Base-by-base conservation (phyloP, 2,113 vertebrate species). In the Benitochromis conjunctus region DNA sequence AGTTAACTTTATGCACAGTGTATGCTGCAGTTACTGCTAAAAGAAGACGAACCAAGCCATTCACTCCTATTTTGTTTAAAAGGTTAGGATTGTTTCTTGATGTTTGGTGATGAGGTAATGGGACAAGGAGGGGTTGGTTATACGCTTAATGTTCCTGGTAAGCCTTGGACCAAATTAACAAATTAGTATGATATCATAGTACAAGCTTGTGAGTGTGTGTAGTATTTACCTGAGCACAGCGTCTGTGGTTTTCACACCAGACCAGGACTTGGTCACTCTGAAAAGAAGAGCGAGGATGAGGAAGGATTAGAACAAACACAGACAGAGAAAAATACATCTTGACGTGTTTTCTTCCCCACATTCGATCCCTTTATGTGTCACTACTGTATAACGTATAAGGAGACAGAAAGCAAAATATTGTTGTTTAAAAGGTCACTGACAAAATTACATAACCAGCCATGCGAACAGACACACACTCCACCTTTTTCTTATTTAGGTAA, bases 211-310 rank as follows among this genome's bases (percentile, higher is more conserved):
- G 66, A 84, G n/a, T 80, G 24, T 82, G 81, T 81, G 58, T 62
- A 9, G 51, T 58, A n/a, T 64, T 93, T 94, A 95, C 95, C 95
- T 95, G 95, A 11, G 92, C 84, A 7, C 95, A 95, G 91, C 95
- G 95, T 79, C 94, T 91, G 90, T 95, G 92, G 89, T 91, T 94
- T 77, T 95, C 94, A 93, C 95, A 95, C 95, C 95, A 95, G 38
- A 88, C 92, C 87, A 95, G 91, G n/a, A 95, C 95, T 62, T 92
- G 91, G 92, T 93, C 93, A 88, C 62, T 95, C 95, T 95, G 88
- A 31, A 88, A 80, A 80, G 87, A 62, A 90, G 26, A 71, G 79
- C 89, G 58, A 93, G 71, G 80, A 89, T 19, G 79, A 81, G 19
- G 19, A 81, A 64, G 5, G 36, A 84, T 92, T 88, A 92, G 85